phyloP scores from a whole-genome alignment of 2,797 vertebrate genomes.

The Mormyrus hasselquistii region DNA sequence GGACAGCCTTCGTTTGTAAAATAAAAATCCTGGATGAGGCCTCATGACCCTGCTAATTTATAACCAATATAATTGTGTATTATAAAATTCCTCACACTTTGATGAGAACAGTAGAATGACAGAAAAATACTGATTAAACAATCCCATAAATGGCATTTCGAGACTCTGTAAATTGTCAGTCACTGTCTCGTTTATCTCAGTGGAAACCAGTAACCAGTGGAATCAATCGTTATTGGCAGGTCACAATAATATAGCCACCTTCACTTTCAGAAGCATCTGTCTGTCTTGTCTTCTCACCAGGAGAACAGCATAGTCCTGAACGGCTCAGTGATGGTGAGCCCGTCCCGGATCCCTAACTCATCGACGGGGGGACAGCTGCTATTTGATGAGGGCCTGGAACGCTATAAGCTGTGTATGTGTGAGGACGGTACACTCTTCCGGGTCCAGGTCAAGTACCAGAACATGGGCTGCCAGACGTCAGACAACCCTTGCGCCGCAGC shows the following conservation, averaged over 20 bases:
- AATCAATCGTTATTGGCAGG: not conserved
- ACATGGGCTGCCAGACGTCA: conserved; percentile 91
- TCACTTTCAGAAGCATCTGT: not conserved
- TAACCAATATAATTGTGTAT: not conserved
- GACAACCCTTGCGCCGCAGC: conserved; percentile 79
- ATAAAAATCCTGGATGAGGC: not conserved
- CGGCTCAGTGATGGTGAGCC: conserved; percentile 85
- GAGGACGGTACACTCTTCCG: conserved; percentile 89
- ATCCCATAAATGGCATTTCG: not conserved
- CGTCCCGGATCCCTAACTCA: conserved; percentile 76
- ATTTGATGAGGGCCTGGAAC: conserved; percentile 68
- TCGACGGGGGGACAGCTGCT: conserved; percentile 61
- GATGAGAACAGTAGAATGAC: not conserved
- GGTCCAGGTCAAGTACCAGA: conserved; percentile 80
- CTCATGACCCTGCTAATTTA: not conserved
- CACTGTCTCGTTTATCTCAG: not conserved
- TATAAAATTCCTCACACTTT: not conserved
- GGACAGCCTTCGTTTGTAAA: not conserved
- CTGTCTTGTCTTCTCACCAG: conserved; percentile 48
- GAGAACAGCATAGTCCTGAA: conserved; percentile 94
- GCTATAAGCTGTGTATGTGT: conserved; percentile 97
- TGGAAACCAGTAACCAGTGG: not conserved
- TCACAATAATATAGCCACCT: not conserved
- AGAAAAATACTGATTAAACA: not conserved
- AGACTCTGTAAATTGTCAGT: not conserved